phyloP scores from a whole-genome alignment of 2,113 vertebrate genomes.

The Mola mola region DNA sequence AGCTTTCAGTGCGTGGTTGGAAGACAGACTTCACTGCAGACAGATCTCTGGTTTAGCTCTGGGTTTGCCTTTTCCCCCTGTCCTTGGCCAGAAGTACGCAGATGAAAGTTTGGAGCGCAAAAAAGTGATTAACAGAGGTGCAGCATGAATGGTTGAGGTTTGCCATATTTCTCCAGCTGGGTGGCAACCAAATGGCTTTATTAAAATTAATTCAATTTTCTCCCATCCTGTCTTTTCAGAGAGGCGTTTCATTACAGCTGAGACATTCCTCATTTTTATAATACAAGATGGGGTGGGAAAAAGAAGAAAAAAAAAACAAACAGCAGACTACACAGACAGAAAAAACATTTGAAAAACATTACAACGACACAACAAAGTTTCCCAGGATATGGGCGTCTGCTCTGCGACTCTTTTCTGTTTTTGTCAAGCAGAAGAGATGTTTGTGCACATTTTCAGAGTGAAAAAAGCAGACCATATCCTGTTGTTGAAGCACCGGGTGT shows the following conservation, averaged over 20 bases:
- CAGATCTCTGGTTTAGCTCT: conserved; percentile 77
- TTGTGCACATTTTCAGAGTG: conserved; percentile 78
- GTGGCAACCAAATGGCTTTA: conserved; percentile 74
- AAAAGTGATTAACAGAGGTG: conserved; percentile 71
- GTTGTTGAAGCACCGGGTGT: conserved; percentile 78
- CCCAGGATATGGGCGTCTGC: conserved; percentile 72
- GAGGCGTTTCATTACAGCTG: conserved; percentile 60
- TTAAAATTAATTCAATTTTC: conserved; percentile 75
- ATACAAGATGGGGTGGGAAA: conserved; percentile 50
- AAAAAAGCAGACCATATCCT: conserved; percentile 82
- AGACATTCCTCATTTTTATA: conserved; percentile 79
- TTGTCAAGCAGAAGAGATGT: conserved; percentile 77
- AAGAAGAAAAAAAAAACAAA: conserved; percentile 48
- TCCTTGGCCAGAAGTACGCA: conserved; percentile 68
- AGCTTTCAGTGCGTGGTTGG: conserved; percentile 70
- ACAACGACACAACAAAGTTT: conserved; percentile 57
- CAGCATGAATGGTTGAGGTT: conserved; percentile 66
- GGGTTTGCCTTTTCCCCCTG: conserved; percentile 42
- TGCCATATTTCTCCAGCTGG: conserved; percentile 68
- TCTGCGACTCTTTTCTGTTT: conserved; percentile 39
- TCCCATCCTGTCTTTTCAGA: conserved; percentile 64
- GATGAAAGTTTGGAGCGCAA: conserved; percentile 69
- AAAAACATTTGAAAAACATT: conserved; percentile 44
- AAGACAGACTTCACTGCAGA: conserved; percentile 67
- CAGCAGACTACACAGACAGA: conserved; percentile 42